A percentile compares a stretch with the other conserved stretches of the same genome.
Conservation (phyloP, 2,113 vertebrate genomes). For the Tyto alba region DNA sequence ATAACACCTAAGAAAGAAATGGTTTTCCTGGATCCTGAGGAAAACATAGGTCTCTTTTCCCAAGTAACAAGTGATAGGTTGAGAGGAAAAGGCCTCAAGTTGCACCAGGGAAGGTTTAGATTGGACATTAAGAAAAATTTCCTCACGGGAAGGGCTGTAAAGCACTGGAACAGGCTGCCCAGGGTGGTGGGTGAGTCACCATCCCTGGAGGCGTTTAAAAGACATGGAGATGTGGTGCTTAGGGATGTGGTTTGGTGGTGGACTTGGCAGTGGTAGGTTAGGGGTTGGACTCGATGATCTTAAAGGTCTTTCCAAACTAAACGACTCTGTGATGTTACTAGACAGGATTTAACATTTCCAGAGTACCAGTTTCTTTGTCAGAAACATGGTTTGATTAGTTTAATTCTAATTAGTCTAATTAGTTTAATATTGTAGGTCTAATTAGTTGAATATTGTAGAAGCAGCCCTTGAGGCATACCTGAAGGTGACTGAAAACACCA, state of each 20-base stretch:
- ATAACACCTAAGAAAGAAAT: neutral
- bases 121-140: neutral
- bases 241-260: too few species aligned
- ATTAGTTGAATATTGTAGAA: neutral
- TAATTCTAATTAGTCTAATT: too few species aligned
- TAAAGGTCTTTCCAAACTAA: neutral
- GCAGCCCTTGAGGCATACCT: neutral
- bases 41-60: neutral
- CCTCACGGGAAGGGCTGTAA: neutral
- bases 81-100: neutral
- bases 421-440: too few species aligned
- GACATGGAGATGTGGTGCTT: neutral
- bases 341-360: neutral
- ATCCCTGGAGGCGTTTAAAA: neutral
- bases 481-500: neutral
- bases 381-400: neutral
- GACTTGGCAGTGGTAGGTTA: too few species aligned
- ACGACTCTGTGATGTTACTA: neutral
- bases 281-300: accelerated
- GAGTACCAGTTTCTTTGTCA: neutral
- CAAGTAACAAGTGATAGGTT: neutral
- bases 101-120: neutral
- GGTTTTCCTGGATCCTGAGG: neutral
- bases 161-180: neutral
- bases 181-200: neutral